A percentile compares a stretch with the other conserved stretches of the same genome.
Conservation (phyloP, 92 coral and sea anemone genomes). For the Scolanthus callimorphus region DNA sequence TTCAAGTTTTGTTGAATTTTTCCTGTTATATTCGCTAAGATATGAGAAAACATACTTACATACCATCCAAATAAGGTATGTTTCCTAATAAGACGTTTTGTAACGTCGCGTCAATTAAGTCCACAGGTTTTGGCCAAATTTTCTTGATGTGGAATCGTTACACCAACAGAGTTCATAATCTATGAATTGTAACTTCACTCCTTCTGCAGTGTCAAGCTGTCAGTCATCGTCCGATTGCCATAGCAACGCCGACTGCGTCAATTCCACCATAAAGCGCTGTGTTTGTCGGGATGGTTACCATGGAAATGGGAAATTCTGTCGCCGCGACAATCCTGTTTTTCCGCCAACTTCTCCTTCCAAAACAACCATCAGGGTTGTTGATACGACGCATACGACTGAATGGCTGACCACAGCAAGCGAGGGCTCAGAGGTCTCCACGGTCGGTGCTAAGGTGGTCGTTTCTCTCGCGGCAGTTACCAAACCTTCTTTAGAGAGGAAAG, state of each 20-base stretch:
- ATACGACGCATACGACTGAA: not conserved
- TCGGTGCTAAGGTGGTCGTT: too few species aligned
- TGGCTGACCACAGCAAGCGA: not conserved
- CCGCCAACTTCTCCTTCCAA: not conserved
- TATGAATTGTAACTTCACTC: too few species aligned
- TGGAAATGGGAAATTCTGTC: constrained; percentile 27
- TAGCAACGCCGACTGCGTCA: constrained; percentile 26
- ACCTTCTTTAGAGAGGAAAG: not conserved
- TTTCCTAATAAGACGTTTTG: too few species aligned
- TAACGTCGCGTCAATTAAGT: too few species aligned
- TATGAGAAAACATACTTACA: too few species aligned
- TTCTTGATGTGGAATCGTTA: too few species aligned
- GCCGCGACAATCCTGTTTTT: not conserved
- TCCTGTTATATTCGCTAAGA: too few species aligned
- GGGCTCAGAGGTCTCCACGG: not conserved
- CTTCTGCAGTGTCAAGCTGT: constrained; percentile 11
- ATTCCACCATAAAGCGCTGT: constrained; percentile 8
- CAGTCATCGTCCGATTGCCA: constrained; percentile 18
- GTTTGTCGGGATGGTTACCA: constrained; percentile 15
- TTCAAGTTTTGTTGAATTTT: too few species aligned
- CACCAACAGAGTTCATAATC: not conserved
- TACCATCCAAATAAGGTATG: too few species aligned
- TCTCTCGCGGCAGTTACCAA: not conserved
- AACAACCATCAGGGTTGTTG: not conserved
- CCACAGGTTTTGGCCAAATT: too few species aligned